Evolutionary conservation across 2,113 vertebrate genomes (phyloP), one percentile per base, ranked within the genome.

Genomic region (Rana temporaria): DNA sequence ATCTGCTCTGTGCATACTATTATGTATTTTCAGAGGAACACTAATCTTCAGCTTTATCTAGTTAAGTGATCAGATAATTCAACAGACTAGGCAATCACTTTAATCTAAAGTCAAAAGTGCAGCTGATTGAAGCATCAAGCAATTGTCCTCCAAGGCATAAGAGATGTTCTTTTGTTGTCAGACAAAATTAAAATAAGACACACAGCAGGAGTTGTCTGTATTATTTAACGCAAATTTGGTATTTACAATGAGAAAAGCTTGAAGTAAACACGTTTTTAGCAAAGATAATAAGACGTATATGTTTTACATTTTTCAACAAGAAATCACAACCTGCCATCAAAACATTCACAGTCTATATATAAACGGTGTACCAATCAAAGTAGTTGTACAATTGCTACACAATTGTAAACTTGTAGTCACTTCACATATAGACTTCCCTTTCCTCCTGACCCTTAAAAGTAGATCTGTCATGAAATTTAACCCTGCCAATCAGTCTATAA

Each of bases 41-140:
- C 57, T 75, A 75, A 75, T 75, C 72, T 75, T 30, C 32, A 75
- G 32, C 59, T 75, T 42, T 62, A 60, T 59, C 57, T 75, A 60
- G 30, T 42, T 62, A 59, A 74, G 56, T 34, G 56, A 75, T 62
- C 56, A 75, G 32, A 75, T 75, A 42, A 60, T 75, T 62, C 72
- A 75, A 32, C 72, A 62, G 19, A 42, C 72, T 75, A 75, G 34
- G 56, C 72, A 75, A 75, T 75, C 56, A 75, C 26, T 19, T 62
- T 75, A 75, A 60, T 75, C 57, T 75, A 60, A 59, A 75, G 57
- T 14, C 72, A 75, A 60, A 62, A 62, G 72, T 38, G 72, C 72
- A 42, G 72, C 38, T 75, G 56, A 62, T 75, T 60, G 56, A 73
- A 73, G 52, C 55, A 73, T 73, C 70, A 19, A 73, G 55, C 52